These are phyloP conservation scores for Pseudomyrmex sp. DNA, from an alignment of 1,140 invertebrate species.

Conservation along the genomic window DNA sequence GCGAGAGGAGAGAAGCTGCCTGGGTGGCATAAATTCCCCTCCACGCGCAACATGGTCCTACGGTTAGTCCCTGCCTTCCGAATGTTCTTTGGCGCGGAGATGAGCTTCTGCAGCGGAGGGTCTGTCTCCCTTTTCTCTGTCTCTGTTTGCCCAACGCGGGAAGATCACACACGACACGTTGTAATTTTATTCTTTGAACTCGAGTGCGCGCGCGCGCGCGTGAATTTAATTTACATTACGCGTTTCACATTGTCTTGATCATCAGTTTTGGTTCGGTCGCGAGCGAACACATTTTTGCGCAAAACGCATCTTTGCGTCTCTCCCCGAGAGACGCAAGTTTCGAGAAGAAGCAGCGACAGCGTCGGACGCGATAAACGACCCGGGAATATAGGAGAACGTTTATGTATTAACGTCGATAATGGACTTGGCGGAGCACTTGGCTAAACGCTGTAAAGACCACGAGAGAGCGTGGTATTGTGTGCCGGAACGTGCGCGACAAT, in stretches of 20 bases:
- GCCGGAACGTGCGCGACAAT: constrained; percentile 47
- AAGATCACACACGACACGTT: too few species aligned
- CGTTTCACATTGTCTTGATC: background rate
- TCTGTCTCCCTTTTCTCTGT: background rate
- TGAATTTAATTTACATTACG: background rate
- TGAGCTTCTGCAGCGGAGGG: constrained; percentile 23
- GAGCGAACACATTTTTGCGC: background rate
- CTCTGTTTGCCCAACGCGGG: background rate
- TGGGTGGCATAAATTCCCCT: constrained; percentile 65
- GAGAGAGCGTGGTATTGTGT: constrained; percentile 41
- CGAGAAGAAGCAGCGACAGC: background rate
- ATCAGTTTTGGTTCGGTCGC: background rate
- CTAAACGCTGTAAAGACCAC: constrained; percentile 69
- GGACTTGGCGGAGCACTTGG: constrained; percentile 69
- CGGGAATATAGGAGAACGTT: constrained; percentile 50
- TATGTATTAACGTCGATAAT: constrained; percentile 74
- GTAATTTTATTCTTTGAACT: too few species aligned
- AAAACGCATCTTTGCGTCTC: background rate
- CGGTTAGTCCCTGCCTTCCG: constrained; percentile 40
- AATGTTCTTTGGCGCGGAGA: constrained; percentile 43
- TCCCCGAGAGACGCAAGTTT: background rate
- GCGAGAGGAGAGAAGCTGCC: constrained; percentile 62
- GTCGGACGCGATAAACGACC: background rate
- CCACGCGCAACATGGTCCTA: constrained; percentile 59
- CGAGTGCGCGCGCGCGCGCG: too few species aligned